phyloP scores from a whole-genome alignment of 1,140 invertebrate species.

The Ylistrum balloti region DNA sequence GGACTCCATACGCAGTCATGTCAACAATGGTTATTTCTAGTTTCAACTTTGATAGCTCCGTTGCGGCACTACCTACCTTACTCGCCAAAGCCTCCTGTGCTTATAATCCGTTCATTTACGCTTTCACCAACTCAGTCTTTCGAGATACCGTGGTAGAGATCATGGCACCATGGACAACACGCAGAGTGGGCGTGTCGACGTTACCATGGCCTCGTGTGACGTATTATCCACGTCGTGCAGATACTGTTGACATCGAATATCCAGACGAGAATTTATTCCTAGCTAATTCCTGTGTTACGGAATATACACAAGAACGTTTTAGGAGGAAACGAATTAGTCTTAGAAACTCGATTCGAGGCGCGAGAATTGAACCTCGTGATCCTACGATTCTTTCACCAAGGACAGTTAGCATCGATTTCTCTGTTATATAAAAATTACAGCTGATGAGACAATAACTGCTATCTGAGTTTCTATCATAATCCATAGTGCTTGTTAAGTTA shows the following conservation, averaged over 20 bases:
- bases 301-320: not conserved
- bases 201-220: not conserved
- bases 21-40: not conserved
- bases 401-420: not conserved
- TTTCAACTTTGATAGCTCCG: not conserved
- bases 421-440: not conserved
- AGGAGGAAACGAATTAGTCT: not conserved
- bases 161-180: not conserved
- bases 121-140: constrained; percentile 44
- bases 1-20: constrained; percentile 47
- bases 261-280: not conserved
- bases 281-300: not conserved
- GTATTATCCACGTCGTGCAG: not conserved
- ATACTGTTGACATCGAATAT: not conserved
- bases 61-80: constrained; percentile 44
- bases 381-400: not conserved
- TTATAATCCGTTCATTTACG: constrained; percentile 54
- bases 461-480: not conserved
- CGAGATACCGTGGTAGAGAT: not conserved
- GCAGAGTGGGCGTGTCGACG: not conserved
- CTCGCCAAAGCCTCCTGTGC: constrained; percentile 53
- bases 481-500: no score
- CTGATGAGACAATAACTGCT: not conserved
- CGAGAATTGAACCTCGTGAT: not conserved
- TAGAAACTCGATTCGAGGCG: not conserved